Conservation (phyloP, 2,888 invertebrate species). For the Athalia cordata region DNA sequence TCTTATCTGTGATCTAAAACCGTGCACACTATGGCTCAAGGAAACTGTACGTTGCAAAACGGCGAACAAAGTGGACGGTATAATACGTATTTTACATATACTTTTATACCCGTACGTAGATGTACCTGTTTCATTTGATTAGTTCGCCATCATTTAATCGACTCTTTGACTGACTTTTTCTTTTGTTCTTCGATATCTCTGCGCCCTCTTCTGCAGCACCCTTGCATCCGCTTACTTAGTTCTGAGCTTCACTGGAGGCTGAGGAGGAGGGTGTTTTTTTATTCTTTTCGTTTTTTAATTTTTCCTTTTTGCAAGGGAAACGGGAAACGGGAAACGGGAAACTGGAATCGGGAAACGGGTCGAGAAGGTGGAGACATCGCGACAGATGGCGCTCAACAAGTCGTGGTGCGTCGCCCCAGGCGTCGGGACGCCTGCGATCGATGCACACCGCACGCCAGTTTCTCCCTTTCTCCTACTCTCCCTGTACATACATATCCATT, state of each 20-base stretch:
- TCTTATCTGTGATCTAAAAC: conserved; percentile 30
- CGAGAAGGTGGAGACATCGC: conserved; percentile 52
- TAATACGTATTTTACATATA: neutral
- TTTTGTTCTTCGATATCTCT: neutral
- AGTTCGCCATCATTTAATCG: conserved; percentile 3
- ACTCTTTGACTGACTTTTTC: conserved; percentile 17
- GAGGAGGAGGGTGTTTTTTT: conserved; percentile 27
- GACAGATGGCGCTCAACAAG: conserved; percentile 64
- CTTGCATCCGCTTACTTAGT: neutral
- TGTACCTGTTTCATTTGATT: conserved; percentile 20
- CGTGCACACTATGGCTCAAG: conserved; percentile 12
- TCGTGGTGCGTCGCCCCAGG: conserved; percentile 52
- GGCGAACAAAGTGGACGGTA: conserved; percentile 1
- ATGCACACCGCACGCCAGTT: conserved; percentile 40
- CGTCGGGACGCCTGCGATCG: conserved; percentile 40
- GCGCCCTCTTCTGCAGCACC: neutral
- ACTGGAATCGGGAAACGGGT: conserved; percentile 39
- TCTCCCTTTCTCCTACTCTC: conserved; percentile 10
- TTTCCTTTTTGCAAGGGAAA: too few species aligned
- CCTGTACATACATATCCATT: neutral
- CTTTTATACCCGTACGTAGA: neutral
- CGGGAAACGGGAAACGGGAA: conserved; percentile 20
- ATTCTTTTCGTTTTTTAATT: too few species aligned
- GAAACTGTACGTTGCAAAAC: conserved; percentile 25
- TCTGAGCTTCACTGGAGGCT: neutral